Evolutionary conservation across 2,888 invertebrate genomes (phyloP).

Genomic region (Stenichneumon culpator): DNA sequence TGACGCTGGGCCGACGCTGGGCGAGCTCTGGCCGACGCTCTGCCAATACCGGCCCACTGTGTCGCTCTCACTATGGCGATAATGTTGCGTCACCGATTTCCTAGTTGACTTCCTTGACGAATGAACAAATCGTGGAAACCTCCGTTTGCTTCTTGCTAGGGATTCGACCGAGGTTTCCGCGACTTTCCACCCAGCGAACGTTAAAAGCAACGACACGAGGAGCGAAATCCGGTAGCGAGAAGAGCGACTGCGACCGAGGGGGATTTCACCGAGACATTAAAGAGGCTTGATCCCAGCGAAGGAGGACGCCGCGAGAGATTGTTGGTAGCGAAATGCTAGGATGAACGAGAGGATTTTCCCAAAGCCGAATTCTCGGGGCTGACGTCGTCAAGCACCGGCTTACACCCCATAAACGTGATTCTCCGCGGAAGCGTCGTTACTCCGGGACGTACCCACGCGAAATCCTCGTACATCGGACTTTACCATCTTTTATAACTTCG

Average conservation of each 20-base stretch:
- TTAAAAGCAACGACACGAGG: conserved; percentile 49
- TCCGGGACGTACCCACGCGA: conserved; percentile 29
- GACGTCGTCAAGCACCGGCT: conserved; percentile 70
- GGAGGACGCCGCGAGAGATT: conserved; percentile 37
- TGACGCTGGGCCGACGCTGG: too few species aligned
- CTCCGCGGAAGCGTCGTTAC: conserved; percentile 50
- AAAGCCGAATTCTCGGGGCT: conserved; percentile 42
- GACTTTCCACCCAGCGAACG: conserved; percentile 12
- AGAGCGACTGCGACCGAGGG: conserved; percentile 40
- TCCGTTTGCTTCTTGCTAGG: background rate
- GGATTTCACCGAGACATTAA: conserved; percentile 54
- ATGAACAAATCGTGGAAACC: background rate
- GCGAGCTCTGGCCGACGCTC: too few species aligned
- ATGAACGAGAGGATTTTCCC: conserved; percentile 41
- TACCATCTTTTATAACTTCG: conserved; percentile 32
- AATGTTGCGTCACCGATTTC: background rate
- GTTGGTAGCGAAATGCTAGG: conserved; percentile 33
- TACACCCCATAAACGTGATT: conserved; percentile 74
- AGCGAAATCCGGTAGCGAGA: conserved; percentile 32
- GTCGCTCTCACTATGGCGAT: too few species aligned
- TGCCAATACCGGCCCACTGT: too few species aligned
- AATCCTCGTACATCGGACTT: conserved; percentile 53
- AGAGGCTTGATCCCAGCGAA: conserved; percentile 58
- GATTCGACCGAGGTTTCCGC: background rate
- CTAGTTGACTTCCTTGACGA: background rate